Conservation (phyloP, 2,797 vertebrate genomes). For the Cyprinodon diabolis region DNA sequence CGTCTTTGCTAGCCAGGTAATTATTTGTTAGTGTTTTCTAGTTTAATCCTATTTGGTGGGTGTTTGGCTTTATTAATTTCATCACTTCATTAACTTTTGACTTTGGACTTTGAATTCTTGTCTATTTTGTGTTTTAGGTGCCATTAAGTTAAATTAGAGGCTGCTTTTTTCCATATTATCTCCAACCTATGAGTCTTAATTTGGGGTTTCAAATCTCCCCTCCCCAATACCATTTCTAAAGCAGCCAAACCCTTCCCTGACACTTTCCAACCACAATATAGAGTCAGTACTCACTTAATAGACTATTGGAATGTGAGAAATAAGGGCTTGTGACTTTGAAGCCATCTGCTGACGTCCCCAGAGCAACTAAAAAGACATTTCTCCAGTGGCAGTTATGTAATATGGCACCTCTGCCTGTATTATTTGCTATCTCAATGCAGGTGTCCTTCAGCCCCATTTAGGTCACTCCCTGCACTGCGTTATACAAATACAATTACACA, state of each 20-base stretch:
- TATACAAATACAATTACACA: constrained; percentile 77
- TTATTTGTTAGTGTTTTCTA: constrained; percentile 3
- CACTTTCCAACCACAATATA: constrained; percentile 50
- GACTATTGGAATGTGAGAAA: constrained; percentile 38
- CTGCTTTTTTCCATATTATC: neutral
- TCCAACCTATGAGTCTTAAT: neutral
- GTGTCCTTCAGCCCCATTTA: constrained; percentile 75
- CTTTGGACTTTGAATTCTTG: neutral
- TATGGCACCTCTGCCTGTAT: constrained; percentile 57
- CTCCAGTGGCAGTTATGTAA: constrained; percentile 59
- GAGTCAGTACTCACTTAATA: constrained; percentile 43
- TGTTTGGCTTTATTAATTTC: neutral
- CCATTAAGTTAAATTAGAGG: neutral
- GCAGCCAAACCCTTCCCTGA: constrained; percentile 6
- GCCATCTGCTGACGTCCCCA: constrained; percentile 78
- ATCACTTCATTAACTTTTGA: neutral
- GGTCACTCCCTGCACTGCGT: constrained; percentile 67
- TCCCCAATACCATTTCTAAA: neutral
- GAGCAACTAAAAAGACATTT: constrained; percentile 61
- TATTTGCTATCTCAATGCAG: constrained; percentile 64
- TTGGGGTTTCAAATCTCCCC: neutral
- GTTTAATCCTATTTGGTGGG: neutral
- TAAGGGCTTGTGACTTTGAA: constrained; percentile 73
- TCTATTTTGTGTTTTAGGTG: neutral
- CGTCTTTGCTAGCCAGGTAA: constrained; percentile 5